Base-by-base conservation (phyloP, 2,113 vertebrate genomes). In the Cyanoliseus patagonus region DNA sequence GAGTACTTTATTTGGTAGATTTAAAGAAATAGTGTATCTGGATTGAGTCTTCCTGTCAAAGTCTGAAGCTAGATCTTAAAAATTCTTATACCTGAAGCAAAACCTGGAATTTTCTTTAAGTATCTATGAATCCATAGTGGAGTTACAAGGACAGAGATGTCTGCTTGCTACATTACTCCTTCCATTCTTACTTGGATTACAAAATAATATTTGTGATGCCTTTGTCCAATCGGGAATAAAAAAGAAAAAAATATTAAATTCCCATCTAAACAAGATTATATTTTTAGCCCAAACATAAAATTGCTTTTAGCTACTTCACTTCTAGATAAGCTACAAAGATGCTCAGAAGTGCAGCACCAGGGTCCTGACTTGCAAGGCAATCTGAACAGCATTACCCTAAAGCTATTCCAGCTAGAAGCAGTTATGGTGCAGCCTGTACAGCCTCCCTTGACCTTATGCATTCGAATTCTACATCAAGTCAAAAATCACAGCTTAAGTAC, bases 361-460 rank as follows among this genome's bases (percentile, higher is more conserved):
- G 35, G 37, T 17, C n/a, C 31, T 49, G 51, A 33, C 46, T 57
- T 57, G 33, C 68, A 53, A 49, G 42, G 39, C 39, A 30, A 27
- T 28, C 47, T 55, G 14, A 61, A 14, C 27, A 76, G 47, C 35
- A 20, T 3, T 19, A 33, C 23, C 8, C 16, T 49, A 53, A 79
- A 78, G 53, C 24, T 67, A 52, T 10, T 61, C 31, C 49, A 78
- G 47, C 28, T 49, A 44, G 14, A 51, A 41, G 39, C n/a, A 87
- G 22, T 19, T 59, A 18, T 0, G 0, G 18, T 23, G 28, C 47
- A 73, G 35, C 37, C 61, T 52, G 42, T 15, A 16, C 46, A 52
- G 35, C 31, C 33, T 72, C n/a, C 53, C 28, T 0, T 23, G 31
- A 49, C 35, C 41, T 37, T 25, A 27, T 1, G 3, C 13, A 22